phyloP scores from a whole-genome alignment of 2,113 vertebrate species.

The Bambusicola thoracicus region DNA sequence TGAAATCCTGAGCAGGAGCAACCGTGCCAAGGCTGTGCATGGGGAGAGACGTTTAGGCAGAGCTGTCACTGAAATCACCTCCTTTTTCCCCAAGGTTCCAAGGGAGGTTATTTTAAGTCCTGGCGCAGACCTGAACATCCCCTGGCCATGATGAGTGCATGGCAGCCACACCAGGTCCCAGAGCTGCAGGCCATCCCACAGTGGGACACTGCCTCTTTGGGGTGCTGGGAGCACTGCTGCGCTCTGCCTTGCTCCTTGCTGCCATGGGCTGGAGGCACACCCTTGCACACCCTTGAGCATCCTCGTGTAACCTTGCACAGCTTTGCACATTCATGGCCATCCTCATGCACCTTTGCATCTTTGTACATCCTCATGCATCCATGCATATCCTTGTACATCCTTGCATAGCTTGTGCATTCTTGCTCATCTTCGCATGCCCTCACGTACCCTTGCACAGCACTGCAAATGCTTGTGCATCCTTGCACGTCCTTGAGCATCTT shows the following conservation, averaged over 20 bases:
- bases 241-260: background rate
- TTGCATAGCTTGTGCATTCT: background rate
- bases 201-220: fast-evolving
- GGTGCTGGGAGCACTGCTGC: fast-evolving
- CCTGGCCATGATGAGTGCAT: fast-evolving
- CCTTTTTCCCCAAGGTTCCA: background rate
- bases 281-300: background rate
- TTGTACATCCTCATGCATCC: background rate
- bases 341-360: background rate
- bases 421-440: background rate
- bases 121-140: background rate
- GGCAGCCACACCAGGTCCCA: background rate
- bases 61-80: background rate
- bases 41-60: background rate
- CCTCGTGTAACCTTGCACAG: too few relatives aligned
- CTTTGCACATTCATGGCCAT: background rate
- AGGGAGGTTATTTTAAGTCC: background rate
- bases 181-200: fast-evolving
- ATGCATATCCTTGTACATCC: too few relatives aligned
- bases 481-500: background rate
- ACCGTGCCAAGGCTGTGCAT: fast-evolving
- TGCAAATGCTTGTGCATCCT: background rate
- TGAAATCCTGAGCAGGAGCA: background rate
- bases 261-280: background rate
- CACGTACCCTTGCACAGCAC: background rate